Evolutionary conservation across 1,140 invertebrate genomes (phyloP).

Genomic region (Oncopodura yosiiana): DNA sequence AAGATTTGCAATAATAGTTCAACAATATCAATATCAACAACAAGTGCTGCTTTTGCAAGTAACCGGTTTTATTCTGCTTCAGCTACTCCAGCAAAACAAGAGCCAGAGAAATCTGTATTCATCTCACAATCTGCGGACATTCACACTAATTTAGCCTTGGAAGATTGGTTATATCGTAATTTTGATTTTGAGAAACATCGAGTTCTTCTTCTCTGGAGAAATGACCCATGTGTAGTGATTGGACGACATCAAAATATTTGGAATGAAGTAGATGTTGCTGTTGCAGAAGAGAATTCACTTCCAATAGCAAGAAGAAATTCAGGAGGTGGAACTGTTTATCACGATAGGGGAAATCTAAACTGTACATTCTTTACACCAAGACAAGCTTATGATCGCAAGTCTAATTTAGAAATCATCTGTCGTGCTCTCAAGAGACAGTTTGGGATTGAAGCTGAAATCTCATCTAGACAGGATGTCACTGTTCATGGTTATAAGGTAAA

Average conservation of each 20-base stretch:
- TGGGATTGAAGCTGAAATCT: constrained; percentile 61
- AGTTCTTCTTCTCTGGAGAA: constrained; percentile 79
- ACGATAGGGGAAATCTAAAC: constrained; percentile 88
- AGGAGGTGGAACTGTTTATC: constrained; percentile 94
- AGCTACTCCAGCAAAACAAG: not conserved
- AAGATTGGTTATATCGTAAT: constrained; percentile 88
- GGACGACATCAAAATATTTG: constrained; percentile 96
- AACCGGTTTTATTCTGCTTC: too few species aligned
- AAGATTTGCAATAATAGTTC: too few species aligned
- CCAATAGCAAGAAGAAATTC: constrained; percentile 75
- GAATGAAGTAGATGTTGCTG: constrained; percentile 68
- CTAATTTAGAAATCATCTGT: constrained; percentile 75
- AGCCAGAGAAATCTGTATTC: constrained; percentile 65
- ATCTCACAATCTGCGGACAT: constrained; percentile 84
- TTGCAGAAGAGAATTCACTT: constrained; percentile 52
- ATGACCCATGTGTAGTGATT: constrained; percentile 86
- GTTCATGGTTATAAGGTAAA: constrained; percentile 70
- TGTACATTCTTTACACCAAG: constrained; percentile 75
- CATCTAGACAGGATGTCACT: constrained; percentile 70
- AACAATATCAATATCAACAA: too few species aligned
- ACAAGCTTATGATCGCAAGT: constrained; percentile 65
- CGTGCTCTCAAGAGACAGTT: constrained; percentile 66
- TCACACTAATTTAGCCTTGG: constrained; percentile 80
- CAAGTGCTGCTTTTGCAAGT: too few species aligned
- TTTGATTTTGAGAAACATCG: constrained; percentile 69